A percentile compares a stretch with the other conserved stretches of the same genome.
Evolutionary conservation across 2,797 vertebrate species (phyloP).

Genomic region (Antennarius maculatus): DNA sequence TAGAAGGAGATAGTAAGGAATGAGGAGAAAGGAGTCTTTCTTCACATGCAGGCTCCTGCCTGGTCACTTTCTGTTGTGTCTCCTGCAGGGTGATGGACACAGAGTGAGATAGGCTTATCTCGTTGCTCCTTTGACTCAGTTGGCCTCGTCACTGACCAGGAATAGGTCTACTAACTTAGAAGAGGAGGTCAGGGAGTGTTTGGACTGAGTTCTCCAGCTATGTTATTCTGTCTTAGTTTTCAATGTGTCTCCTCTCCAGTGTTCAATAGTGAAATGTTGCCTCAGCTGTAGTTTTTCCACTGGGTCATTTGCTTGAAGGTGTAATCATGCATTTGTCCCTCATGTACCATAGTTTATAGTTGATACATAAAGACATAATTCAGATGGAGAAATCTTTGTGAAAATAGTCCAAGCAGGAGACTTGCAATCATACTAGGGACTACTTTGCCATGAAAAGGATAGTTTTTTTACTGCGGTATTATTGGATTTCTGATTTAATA

Average conservation of each 20-base stretch:
- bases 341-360: conserved; percentile 1
- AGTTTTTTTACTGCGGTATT: not conserved
- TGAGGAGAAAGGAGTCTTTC: conserved; percentile 60
- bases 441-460: conserved; percentile 19
- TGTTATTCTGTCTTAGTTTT: conserved; percentile 33
- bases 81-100: conserved; percentile 54
- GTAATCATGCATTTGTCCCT: conserved; percentile 12
- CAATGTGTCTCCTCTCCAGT: conserved; percentile 22
- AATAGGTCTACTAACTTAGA: conserved; percentile 27
- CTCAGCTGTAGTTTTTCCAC: conserved; percentile 21
- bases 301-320: conserved; percentile 17
- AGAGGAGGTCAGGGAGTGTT: conserved; percentile 29
- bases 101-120: conserved; percentile 70
- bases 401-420: not conserved
- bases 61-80: conserved; percentile 66
- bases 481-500: conserved; percentile 26
- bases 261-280: conserved; percentile 21
- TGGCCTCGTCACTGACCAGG: conserved; percentile 59
- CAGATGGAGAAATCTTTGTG: conserved; percentile 28
- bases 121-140: conserved; percentile 43
- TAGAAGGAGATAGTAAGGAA: conserved; percentile 52
- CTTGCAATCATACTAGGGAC: not conserved
- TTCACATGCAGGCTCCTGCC: conserved; percentile 45
- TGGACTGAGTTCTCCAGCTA: conserved; percentile 28
- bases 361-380: conserved; percentile 13